Conservation (phyloP, 2,888 invertebrate species). For the Drosophila crucigera region DNA sequence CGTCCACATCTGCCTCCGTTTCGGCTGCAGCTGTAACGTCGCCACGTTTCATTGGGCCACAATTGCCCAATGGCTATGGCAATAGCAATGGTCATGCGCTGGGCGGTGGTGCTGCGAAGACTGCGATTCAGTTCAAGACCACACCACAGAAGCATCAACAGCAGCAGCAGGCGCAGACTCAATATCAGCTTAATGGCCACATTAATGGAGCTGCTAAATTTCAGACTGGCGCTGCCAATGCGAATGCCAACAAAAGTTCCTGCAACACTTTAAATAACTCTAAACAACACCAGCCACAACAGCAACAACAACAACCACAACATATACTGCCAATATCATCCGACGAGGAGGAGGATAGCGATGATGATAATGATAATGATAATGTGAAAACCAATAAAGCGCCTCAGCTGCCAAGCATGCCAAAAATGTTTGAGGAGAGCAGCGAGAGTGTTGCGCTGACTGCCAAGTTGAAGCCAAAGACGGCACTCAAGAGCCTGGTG, state of each 20-base stretch:
- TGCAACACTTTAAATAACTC: slow-evolving; percentile 54
- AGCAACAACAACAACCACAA: slow-evolving; percentile 55
- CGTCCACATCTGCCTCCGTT: slow-evolving; percentile 68
- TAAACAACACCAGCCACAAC: slow-evolving; percentile 31
- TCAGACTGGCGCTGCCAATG: slow-evolving; percentile 71
- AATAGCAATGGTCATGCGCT: slow-evolving; percentile 50
- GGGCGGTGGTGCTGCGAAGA: slow-evolving; percentile 45
- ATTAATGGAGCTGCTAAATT: slow-evolving; percentile 69
- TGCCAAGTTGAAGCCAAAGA: slow-evolving; percentile 67
- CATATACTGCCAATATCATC: slow-evolving; percentile 71
- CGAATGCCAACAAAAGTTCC: slow-evolving; percentile 80
- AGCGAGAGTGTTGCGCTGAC: slow-evolving; percentile 39
- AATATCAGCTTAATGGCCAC: slow-evolving; percentile 66
- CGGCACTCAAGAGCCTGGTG: slow-evolving; percentile 85
- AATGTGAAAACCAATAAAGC: slow-evolving; percentile 58
- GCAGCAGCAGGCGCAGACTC: slow-evolving; percentile 27
- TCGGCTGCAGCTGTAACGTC: slow-evolving; percentile 8
- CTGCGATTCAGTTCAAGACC: slow-evolving; percentile 60
- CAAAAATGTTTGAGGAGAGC: slow-evolving; percentile 74
- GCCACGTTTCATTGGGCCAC: slow-evolving; percentile 80
- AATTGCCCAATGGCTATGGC: slow-evolving; percentile 75
- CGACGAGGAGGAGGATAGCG: slow-evolving; percentile 61
- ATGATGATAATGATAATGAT: slow-evolving; percentile 62
- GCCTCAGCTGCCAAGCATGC: slow-evolving; percentile 85
- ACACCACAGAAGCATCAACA: slow-evolving; percentile 41